Evolutionary conservation across 2,888 invertebrate species (phyloP), one percentile per base, ranked within the genome.

Genomic region (Dynastes grantii): DNA sequence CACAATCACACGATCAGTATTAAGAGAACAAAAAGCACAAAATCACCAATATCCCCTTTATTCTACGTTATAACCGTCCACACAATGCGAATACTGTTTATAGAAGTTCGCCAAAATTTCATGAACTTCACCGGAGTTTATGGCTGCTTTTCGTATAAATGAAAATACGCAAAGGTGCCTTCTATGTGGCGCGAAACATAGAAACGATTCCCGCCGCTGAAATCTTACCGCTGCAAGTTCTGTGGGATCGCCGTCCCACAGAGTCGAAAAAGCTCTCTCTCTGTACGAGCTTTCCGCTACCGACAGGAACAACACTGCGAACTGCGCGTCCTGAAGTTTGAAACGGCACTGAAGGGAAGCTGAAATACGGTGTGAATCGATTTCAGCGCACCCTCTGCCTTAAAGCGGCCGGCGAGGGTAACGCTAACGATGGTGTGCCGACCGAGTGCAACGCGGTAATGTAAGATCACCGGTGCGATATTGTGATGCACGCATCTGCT

Each of bases 331-430:
- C 79, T 80, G 79, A 78, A 81, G 80, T 79, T 82, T 82, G 80
- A 81, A 81, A 82, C 81, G 81, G 82, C 83, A 83, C 83, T 83
- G 81, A 84, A 73, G 83, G 83, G 83, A 81, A 79, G 80, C 81
- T 82, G 82, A 80, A 79, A 80, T 81, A 81, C 81, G 83, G 73
- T 83, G 83, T 82, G 83, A 84, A 83, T 83, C 84, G 82, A 85
- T 85, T 85, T 84, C 82, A 82, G 82, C 81, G 81, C 83, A 80
- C 80, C 80, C 83, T 80, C 81, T 82, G 81, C 81, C 82, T 58
- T 29, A 40, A 9, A 73, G 68, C 55, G 73, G 55, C 22, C 58
- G 82, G 82, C 83, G 82, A 83, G 83, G 81, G 81, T 80, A 77
- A 79, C 76, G 78, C 63, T n/a, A 70, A 32, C 53, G 70, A 32